These are phyloP conservation scores for Huso huso DNA, from an alignment of 2,797 vertebrate genomes.

Conservation along the genomic window DNA sequence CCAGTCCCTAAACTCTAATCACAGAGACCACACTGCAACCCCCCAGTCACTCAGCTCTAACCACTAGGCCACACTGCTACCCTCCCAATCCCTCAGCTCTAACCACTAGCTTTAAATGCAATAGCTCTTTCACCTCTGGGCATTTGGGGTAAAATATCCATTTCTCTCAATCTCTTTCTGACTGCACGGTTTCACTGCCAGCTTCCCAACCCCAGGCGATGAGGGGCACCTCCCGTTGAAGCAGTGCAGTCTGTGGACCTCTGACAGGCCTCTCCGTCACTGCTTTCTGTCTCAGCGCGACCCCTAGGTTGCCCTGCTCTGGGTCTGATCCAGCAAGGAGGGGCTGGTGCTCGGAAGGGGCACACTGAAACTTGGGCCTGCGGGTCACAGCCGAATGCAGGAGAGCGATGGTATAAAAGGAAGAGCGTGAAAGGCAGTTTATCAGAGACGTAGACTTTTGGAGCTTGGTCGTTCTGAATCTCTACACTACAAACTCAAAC, in stretches of 20 bases:
- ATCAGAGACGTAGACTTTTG: neutral
- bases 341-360: slow-evolving; percentile 21
- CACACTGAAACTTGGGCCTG: slow-evolving; percentile 15
- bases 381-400: slow-evolving; percentile 24
- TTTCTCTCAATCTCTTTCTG: neutral
- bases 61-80: too few relatives aligned
- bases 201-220: neutral
- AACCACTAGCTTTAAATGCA: neutral
- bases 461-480: neutral
- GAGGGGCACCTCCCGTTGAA: neutral
- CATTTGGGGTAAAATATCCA: neutral
- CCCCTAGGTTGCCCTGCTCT: slow-evolving; percentile 37
- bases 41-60: too few relatives aligned
- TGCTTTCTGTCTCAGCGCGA: slow-evolving; percentile 35
- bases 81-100: neutral
- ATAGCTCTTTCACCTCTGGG: neutral
- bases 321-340: slow-evolving; percentile 44
- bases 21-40: too few relatives aligned
- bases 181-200: neutral
- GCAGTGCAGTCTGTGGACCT: slow-evolving; percentile 21
- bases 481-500: neutral
- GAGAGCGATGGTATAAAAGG: slow-evolving; percentile 44
- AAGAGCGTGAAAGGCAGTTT: slow-evolving; percentile 9
- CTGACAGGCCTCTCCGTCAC: slow-evolving; percentile 30
- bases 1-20: too few relatives aligned